Conservation (phyloP, 2,797 vertebrate genomes). For the Pitangus sulphuratus region DNA sequence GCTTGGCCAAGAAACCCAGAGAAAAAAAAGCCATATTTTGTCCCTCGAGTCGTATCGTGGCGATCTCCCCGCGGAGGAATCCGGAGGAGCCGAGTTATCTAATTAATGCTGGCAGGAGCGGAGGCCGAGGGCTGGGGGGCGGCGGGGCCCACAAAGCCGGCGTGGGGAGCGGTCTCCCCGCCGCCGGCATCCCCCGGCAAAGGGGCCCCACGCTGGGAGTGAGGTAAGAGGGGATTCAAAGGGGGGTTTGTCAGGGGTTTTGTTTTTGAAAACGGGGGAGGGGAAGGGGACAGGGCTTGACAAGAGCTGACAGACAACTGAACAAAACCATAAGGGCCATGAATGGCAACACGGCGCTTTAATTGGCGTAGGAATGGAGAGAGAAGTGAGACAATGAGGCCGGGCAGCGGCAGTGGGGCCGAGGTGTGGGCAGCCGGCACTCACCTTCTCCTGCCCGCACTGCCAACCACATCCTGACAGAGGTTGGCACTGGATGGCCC, state of each 20-base stretch:
- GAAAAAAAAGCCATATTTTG: neutral
- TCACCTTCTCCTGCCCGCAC: neutral
- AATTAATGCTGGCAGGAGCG: conserved; percentile 44
- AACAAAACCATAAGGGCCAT: conserved; percentile 71
- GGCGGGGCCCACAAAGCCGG: conserved; percentile 55
- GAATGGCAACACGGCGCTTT: conserved; percentile 65
- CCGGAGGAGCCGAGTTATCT: conserved; percentile 30
- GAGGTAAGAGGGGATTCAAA: conserved; percentile 73
- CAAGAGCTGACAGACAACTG: conserved; percentile 70
- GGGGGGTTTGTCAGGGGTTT: conserved; percentile 65
- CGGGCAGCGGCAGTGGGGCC: neutral
- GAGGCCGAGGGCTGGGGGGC: conserved; percentile 11
- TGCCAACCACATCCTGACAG: neutral
- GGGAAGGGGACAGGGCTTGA: conserved; percentile 59
- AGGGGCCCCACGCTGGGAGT: conserved; percentile 67
- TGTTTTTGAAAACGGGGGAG: conserved; percentile 60
- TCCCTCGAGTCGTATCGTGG: neutral
- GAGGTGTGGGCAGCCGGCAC: neutral
- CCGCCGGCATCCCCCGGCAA: conserved; percentile 32
- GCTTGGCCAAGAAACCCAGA: neutral
- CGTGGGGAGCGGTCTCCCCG: conserved; percentile 35
- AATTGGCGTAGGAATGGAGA: conserved; percentile 49
- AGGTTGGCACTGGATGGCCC: neutral
- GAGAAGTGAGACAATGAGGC: conserved; percentile 67
- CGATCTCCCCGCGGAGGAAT: neutral